A percentile compares a stretch with the other conserved stretches of the same genome.
These are phyloP conservation scores for Furnarius figulus DNA, from an alignment of 2,113 vertebrate genomes.

Conservation along the genomic window DNA sequence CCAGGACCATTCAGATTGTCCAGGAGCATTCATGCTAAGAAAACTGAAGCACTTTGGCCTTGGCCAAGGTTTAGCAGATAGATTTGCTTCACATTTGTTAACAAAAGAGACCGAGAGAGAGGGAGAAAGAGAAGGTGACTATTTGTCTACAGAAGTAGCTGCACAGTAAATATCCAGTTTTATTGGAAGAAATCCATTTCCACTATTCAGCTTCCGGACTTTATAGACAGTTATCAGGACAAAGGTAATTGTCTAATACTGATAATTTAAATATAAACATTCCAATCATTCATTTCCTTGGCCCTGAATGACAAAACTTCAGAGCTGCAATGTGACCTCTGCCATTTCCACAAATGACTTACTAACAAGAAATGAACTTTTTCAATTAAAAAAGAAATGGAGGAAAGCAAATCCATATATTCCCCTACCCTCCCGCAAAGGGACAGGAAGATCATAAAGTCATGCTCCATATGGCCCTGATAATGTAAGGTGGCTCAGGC, in stretches of 20 bases:
- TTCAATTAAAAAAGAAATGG: neutral
- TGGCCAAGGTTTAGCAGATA: neutral
- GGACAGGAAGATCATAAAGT: neutral
- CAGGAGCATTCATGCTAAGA: neutral
- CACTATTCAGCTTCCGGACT: neutral
- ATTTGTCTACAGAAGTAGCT: conserved; percentile 17
- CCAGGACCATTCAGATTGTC: neutral
- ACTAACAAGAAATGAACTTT: neutral
- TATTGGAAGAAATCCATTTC: neutral
- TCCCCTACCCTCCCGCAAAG: neutral
- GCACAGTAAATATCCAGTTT: conserved; percentile 27
- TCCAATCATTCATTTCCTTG: neutral
- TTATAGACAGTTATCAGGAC: neutral
- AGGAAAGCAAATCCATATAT: neutral
- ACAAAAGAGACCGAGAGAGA: neutral
- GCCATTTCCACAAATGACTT: conserved; percentile 1
- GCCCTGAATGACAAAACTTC: neutral
- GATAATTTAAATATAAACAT: conserved; percentile 41
- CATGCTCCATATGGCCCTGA: neutral
- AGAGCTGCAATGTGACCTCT: neutral
- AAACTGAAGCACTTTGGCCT: conserved; percentile 3
- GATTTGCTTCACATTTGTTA: conserved; percentile 28
- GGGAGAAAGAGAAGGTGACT: neutral
- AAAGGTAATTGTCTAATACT: neutral
- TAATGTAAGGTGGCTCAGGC: neutral